A percentile compares a stretch with the other conserved stretches of the same genome.
phyloP scores from a whole-genome alignment of 2,797 vertebrate genomes.

The Simalia tracyae region DNA sequence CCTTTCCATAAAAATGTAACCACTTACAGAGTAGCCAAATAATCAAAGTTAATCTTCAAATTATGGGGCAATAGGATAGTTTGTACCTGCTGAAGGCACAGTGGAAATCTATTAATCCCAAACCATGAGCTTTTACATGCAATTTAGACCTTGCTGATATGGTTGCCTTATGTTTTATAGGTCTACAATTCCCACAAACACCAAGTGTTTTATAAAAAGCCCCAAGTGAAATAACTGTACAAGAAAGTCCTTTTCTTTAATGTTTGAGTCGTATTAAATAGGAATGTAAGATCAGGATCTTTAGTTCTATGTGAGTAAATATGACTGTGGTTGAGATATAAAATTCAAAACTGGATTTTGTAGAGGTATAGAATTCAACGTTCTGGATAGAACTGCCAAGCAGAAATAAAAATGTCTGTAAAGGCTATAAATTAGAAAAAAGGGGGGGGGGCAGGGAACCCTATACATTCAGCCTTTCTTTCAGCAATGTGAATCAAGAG shows the following conservation, averaged over 20 bases:
- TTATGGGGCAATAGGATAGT: background rate
- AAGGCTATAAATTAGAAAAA: background rate
- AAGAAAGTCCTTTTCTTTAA: constrained; percentile 36
- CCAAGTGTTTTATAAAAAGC: constrained; percentile 61
- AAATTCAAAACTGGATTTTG: background rate
- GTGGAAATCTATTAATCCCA: constrained; percentile 54
- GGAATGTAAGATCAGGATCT: constrained; percentile 27
- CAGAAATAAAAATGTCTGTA: background rate
- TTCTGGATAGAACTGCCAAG: background rate
- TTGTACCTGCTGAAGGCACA: constrained; percentile 31
- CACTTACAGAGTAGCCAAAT: background rate
- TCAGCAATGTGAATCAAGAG: background rate
- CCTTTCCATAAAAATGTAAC: constrained; percentile 37
- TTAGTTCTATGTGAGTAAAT: background rate
- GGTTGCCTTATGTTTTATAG: constrained; percentile 63
- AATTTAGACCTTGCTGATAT: constrained; percentile 54
- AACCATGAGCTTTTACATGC: constrained; percentile 60
- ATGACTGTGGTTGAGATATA: background rate
- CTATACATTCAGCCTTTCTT: background rate
- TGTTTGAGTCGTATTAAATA: constrained; percentile 43
- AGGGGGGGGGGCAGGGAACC: background rate
- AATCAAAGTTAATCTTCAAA: constrained; percentile 8
- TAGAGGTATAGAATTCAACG: background rate
- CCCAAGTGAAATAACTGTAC: background rate
- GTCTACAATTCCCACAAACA: constrained; percentile 58